These are phyloP conservation scores for Aphis craccivora DNA, from an alignment of 1,140 invertebrate genomes.

Conservation along the genomic window DNA sequence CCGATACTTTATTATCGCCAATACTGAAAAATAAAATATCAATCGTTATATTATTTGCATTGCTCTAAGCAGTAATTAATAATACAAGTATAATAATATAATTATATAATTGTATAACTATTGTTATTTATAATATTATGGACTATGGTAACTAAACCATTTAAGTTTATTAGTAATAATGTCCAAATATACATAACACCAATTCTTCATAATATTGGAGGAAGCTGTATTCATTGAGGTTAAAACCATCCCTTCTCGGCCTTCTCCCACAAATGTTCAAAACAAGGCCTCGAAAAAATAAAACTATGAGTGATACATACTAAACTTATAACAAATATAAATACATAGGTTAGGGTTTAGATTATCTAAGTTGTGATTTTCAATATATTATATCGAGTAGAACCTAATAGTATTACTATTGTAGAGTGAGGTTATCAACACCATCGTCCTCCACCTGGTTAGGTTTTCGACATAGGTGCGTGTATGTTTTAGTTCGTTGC, in stretches of 20 bases:
- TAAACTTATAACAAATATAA: too few relatives aligned
- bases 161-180: neutral
- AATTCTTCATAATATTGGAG: neutral
- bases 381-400: too few relatives aligned
- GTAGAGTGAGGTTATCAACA: too few relatives aligned
- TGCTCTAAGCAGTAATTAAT: neutral
- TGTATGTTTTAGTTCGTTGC: too few relatives aligned
- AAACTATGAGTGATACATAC: neutral
- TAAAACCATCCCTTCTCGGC: too few relatives aligned
- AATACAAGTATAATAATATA: neutral
- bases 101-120: neutral
- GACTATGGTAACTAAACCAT: neutral
- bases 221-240: neutral
- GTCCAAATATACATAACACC: neutral
- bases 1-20: neutral
- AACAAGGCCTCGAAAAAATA: neutral
- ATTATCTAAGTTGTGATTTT: too few relatives aligned
- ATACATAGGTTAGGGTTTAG: too few relatives aligned
- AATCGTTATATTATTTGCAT: neutral
- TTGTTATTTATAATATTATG: neutral
- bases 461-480: too few relatives aligned
- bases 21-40: neutral
- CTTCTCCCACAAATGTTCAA: too few relatives aligned
- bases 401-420: too few relatives aligned
- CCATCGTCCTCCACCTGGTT: too few relatives aligned